Percentiles rank a stretch among this genome's conserved stretches.
These are phyloP conservation scores for Gymnothorax reevesii DNA, from an alignment of 2,797 vertebrate genomes.

Conservation along the genomic window DNA sequence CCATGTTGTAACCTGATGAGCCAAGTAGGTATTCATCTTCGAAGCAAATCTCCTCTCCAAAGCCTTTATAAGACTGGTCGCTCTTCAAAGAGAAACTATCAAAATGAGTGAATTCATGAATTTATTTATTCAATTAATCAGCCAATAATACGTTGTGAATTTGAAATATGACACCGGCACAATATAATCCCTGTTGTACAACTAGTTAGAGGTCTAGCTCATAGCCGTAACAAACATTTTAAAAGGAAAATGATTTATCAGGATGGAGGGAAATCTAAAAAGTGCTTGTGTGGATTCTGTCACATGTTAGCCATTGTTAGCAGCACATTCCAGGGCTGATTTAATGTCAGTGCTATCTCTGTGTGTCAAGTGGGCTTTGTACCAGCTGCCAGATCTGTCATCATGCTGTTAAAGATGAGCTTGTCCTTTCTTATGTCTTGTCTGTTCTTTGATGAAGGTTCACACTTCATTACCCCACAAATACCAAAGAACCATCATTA, in stretches of 20 bases:
- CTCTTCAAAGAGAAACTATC: background rate
- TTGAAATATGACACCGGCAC: background rate
- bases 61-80: background rate
- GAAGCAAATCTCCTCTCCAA: background rate
- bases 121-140: background rate
- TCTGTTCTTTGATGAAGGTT: constrained; percentile 48
- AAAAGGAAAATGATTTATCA: background rate
- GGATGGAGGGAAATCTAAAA: background rate
- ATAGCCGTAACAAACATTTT: background rate
- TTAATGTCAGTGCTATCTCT: constrained; percentile 19
- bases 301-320: background rate
- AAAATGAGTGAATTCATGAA: background rate
- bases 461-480: constrained; percentile 67
- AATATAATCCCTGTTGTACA: background rate
- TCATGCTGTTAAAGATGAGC: constrained; percentile 47
- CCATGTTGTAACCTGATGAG: background rate
- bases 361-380: constrained; percentile 20
- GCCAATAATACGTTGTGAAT: too few species aligned
- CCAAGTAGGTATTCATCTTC: background rate
- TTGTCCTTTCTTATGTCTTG: constrained; percentile 49
- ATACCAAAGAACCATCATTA: constrained; percentile 65
- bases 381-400: constrained; percentile 45
- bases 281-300: background rate
- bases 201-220: background rate
- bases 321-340: background rate